Evolutionary conservation across 2,888 invertebrate genomes (phyloP), one percentile per base, ranked within the genome.

Genomic region (Allolobophora icterica): DNA sequence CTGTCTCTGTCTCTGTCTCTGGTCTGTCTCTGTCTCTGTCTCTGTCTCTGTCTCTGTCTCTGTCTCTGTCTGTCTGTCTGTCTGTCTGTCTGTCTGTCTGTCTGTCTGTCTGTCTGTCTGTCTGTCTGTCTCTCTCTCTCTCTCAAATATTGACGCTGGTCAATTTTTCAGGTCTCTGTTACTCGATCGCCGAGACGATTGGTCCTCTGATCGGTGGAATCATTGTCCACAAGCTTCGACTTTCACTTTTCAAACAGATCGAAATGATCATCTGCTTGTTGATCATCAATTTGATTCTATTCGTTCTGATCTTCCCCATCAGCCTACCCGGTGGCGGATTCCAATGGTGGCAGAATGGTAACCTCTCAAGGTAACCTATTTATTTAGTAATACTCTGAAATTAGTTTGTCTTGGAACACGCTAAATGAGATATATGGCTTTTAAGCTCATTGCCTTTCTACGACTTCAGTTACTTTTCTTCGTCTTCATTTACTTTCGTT

Each of bases 281-380:
- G 34, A 35, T 84, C 71, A 87, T 92, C 40, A 90, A 90, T 87
- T n/a, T 89, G 24, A 35, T 45, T 19, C 83, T 92, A 34, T 90
- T 92, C 45, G 84, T 92, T 24, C 42, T 92, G 30, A 90, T 92
- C 15, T 91, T 92, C 84, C 87, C 91, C n/a, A 84, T 92, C 40
- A n/a, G 35, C n/a, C 71, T 71, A 30, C 71, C 71, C 1, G 13
- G 13, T 71, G 71, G 71, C 11, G 71, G 71, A 71, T 71, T 71
- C n/a, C 71, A 71, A n/a, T 71, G 71, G 71, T 71, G 71, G 71
- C 71, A 71, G 30, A 71, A 71, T 2, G 71, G 71, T 71, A n/a
- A 71, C 71, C 1, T n/a, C 30, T 71, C 71, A 11, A 71, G 71
- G 71, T 71, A 71, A 71, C 71, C 13, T 71, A 71, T 11, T 17